Evolutionary conservation across 2,888 invertebrate genomes (phyloP), one percentile per base, ranked within the genome.

Genomic region (Tetragnatha montana): DNA sequence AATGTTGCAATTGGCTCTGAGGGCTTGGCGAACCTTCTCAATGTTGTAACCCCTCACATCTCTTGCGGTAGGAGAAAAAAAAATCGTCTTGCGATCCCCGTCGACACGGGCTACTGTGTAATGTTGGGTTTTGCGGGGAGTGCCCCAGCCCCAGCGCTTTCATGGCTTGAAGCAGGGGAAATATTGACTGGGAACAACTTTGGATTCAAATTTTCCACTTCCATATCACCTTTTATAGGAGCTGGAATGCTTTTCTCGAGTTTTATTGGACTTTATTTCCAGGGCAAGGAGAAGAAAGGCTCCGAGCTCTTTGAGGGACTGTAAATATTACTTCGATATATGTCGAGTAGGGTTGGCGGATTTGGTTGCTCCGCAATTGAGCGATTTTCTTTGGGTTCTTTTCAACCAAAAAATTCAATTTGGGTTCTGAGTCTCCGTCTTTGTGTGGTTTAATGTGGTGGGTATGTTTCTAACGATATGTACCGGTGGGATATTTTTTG

Each of bases 111-210:
- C 73, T 73, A 83, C 83, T 83, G 88, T 88, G 88, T 88, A 88
- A 88, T 88, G 88, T 88, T 88, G 83, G 88, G 88, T 88, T 88
- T 88, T 87, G 87, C 47, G 87, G 87, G 81, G 87, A 68, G 86
- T 80, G 86, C 51, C 80, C 22, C 19, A 49, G 86, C 71, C 35
- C 81, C 7, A 78, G 35, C 73, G 76, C 50, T 87, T 87, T 87
- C 87, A 71, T 76, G 87, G 74, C 76, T 76, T 82, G 70, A 81
- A 82, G 81, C 51, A 78, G 81, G 60, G 81, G 81, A 87, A 87
- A 87, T 87, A 87, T 87, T 87, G 87, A 87, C 87, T 51, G 81
- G 75, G 82, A 76, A 81, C 76, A 87, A 87, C 81, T 87, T 81
- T 78, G 71, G 81, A 73, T 87, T 82, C 87, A 87, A 78, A 75